These are phyloP conservation scores for Liodrosophila aerea DNA, from an alignment of 2,888 invertebrate genomes.

Conservation along the genomic window DNA sequence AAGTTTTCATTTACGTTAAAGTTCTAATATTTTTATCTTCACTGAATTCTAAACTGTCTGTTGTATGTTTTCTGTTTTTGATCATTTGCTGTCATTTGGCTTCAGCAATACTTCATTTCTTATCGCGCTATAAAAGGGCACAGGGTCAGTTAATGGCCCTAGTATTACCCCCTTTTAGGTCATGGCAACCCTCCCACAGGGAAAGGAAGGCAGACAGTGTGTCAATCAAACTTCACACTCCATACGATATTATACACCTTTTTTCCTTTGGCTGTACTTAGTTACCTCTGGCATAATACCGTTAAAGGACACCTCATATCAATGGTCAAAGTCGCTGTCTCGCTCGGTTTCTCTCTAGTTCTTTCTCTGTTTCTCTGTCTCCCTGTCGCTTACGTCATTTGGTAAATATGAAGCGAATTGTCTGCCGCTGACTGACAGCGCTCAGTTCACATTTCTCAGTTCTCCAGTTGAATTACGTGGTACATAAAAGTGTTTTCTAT, in stretches of 20 bases:
- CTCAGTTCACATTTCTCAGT: slow-evolving; percentile 13
- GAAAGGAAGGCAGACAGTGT: slow-evolving; percentile 2
- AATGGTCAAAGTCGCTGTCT: slow-evolving; percentile 15
- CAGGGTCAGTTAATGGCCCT: too few species aligned
- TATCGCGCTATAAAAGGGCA: too few species aligned
- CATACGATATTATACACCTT: slow-evolving; percentile 4
- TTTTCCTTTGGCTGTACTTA: background rate
- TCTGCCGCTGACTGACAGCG: slow-evolving; percentile 27
- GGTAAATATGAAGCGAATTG: slow-evolving; percentile 42
- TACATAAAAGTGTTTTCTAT: slow-evolving; percentile 12
- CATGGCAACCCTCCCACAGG: too few species aligned
- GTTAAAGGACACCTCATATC: slow-evolving; percentile 28
- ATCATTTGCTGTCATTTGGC: too few species aligned
- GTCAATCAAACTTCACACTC: slow-evolving; percentile 39
- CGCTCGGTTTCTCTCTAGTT: background rate
- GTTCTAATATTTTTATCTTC: too few species aligned
- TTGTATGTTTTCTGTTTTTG: too few species aligned
- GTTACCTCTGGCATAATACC: slow-evolving; percentile 27
- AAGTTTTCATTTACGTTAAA: too few species aligned
- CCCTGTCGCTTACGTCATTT: slow-evolving; percentile 44
- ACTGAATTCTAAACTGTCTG: too few species aligned
- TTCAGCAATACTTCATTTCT: background rate
- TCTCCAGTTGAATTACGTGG: slow-evolving; percentile 31
- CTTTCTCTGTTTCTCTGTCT: background rate
- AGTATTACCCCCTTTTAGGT: too few species aligned